A percentile compares a stretch with the other conserved stretches of the same genome.
Evolutionary conservation across 2,797 vertebrate species (phyloP).

Genomic region (Onychomys leucogaster): DNA sequence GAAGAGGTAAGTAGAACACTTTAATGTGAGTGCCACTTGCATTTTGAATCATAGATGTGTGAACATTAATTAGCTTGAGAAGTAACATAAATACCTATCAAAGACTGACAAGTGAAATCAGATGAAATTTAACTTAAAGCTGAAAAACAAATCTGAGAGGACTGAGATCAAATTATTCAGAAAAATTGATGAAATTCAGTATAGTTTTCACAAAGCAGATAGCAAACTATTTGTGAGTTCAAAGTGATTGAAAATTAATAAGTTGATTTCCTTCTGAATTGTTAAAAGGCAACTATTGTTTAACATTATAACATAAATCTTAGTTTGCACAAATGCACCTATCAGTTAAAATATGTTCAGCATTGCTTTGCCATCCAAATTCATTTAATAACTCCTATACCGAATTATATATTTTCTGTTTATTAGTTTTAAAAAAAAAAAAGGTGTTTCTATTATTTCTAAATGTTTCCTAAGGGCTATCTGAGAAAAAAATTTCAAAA

Average conservation of each 20-base stretch:
- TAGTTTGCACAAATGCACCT: background rate
- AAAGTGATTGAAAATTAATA: background rate
- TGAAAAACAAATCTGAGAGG: conserved; percentile 1
- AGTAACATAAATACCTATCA: conserved; percentile 37
- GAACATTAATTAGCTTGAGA: conserved; percentile 1
- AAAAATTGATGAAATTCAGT: background rate
- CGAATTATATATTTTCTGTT: background rate
- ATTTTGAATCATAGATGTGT: background rate
- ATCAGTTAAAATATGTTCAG: background rate
- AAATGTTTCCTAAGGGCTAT: background rate
- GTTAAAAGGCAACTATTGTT: background rate
- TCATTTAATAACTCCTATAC: background rate
- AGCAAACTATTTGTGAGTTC: background rate
- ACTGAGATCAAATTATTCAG: background rate
- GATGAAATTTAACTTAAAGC: conserved; percentile 60
- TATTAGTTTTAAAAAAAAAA: background rate
- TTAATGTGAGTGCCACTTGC: background rate
- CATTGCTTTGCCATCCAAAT: background rate
- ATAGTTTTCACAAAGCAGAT: background rate
- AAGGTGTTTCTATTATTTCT: background rate
- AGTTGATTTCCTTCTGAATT: background rate
- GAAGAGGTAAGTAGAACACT: background rate
- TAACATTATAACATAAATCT: background rate
- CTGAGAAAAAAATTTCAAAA: background rate
- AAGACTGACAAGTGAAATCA: background rate